Conservation (phyloP, 2,888 invertebrate species). For the Pyrochroa serraticornis region DNA sequence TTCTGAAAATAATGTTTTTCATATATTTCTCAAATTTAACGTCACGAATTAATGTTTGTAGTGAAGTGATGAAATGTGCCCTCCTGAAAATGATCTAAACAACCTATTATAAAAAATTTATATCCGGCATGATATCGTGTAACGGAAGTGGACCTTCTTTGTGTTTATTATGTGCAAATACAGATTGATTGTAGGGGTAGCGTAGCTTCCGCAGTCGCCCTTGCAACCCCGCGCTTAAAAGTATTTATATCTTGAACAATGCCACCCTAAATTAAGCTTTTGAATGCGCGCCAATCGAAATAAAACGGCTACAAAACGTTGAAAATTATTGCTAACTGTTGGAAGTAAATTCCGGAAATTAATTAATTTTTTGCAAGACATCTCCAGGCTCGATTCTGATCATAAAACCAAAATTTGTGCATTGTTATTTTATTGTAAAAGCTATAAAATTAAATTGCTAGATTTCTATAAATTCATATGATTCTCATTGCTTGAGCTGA, state of each 20-base stretch:
- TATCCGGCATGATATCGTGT: constrained; percentile 41
- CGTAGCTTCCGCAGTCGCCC: constrained; percentile 28
- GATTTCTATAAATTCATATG: constrained; percentile 28
- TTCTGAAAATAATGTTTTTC: too few relatives aligned
- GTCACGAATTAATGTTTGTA: too few relatives aligned
- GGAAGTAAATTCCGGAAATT: constrained; percentile 22
- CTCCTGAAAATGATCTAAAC: neutral
- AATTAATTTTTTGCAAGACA: constrained; percentile 25
- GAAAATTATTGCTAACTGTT: constrained; percentile 8
- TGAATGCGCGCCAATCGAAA: constrained; percentile 33
- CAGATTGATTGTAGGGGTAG: constrained; percentile 41
- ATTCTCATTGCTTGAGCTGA: constrained; percentile 24
- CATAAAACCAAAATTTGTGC: constrained; percentile 17
- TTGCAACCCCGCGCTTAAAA: constrained; percentile 35
- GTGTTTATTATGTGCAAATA: constrained; percentile 46
- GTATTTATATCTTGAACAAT: constrained; percentile 39
- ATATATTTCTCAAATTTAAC: too few relatives aligned
- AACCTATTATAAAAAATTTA: constrained; percentile 42
- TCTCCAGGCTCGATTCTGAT: constrained; percentile 1
- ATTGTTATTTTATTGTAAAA: constrained; percentile 27
- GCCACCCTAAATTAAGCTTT: constrained; percentile 37
- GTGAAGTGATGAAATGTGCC: too few relatives aligned
- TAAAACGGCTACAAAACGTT: constrained; percentile 34
- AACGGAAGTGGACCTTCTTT: constrained; percentile 43
- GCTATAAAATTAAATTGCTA: constrained; percentile 24